Evolutionary conservation across 2,113 vertebrate genomes (phyloP).

Genomic region (Eptesicus fuscus): DNA sequence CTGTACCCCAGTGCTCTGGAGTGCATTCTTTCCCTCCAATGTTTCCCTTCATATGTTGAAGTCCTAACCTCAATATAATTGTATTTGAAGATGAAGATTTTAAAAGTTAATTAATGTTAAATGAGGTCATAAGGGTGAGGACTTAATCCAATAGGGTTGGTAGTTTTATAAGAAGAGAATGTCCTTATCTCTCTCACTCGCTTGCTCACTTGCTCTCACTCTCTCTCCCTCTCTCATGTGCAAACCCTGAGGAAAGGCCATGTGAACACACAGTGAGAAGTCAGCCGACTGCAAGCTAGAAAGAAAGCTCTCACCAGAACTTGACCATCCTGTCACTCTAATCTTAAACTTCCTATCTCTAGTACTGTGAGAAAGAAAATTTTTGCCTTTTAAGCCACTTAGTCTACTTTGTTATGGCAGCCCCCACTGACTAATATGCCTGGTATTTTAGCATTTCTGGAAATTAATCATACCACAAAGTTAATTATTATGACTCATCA

Average conservation of each 20-base stretch:
- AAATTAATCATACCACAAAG: background rate
- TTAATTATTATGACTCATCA: background rate
- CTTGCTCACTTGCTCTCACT: background rate
- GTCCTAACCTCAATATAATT: background rate
- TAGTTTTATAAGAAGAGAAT: background rate
- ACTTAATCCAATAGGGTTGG: background rate
- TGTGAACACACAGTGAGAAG: background rate
- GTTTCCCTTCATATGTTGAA: background rate
- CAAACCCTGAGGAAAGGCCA: background rate
- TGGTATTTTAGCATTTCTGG: background rate
- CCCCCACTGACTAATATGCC: background rate
- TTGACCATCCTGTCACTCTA: background rate
- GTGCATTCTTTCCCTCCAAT: background rate
- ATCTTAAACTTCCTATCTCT: background rate
- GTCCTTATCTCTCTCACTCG: background rate
- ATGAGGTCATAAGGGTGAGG: background rate
- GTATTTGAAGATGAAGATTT: background rate
- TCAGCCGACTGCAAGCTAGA: background rate
- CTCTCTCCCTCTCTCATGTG: background rate
- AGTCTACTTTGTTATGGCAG: background rate
- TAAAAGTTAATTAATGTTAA: background rate
- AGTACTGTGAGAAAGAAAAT: background rate
- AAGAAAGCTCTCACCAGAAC: background rate
- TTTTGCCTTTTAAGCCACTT: background rate
- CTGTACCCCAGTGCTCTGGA: background rate